Evolutionary conservation across 23 tunicate species (phyloP).

Genomic region (Oikopleura dioica): DNA sequence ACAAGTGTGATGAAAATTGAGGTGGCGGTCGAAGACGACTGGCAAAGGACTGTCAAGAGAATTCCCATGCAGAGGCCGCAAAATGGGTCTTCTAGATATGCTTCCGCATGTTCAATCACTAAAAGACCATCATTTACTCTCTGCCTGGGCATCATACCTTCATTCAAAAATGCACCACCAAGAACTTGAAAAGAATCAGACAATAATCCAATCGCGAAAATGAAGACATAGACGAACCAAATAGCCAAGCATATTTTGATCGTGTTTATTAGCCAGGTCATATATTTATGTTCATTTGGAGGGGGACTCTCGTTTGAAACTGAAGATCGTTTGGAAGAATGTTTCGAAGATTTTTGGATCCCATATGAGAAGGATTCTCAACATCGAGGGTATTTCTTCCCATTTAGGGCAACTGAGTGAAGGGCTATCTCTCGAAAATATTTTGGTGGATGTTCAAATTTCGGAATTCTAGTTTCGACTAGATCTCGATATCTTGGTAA

Average conservation of each 20-base stretch:
- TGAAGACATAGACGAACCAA: slow-evolving; percentile 30
- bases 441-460: no score
- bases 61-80: slow-evolving; percentile 68
- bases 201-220: slow-evolving; percentile 36
- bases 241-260: slow-evolving; percentile 17
- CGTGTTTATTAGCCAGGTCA: no score
- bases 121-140: background rate
- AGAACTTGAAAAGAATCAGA: slow-evolving; percentile 46
- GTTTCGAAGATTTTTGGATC: no score
- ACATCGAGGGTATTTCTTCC: no score
- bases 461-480: no score
- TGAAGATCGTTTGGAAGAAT: no score
- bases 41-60: slow-evolving; percentile 60
- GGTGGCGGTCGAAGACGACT: slow-evolving; percentile 85
- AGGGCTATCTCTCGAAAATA: no score
- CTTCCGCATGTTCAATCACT: slow-evolving; percentile 17
- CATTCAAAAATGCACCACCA: slow-evolving; percentile 14
- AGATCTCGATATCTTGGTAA: no score
- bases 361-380: no score
- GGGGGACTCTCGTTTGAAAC: no score
- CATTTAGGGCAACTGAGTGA: no score
- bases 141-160: background rate
- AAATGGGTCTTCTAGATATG: slow-evolving; percentile 34
- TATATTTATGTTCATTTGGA: no score
- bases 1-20: slow-evolving; percentile 71